phyloP scores from a whole-genome alignment of 1,140 invertebrate genomes.

The Drosophila orena region DNA sequence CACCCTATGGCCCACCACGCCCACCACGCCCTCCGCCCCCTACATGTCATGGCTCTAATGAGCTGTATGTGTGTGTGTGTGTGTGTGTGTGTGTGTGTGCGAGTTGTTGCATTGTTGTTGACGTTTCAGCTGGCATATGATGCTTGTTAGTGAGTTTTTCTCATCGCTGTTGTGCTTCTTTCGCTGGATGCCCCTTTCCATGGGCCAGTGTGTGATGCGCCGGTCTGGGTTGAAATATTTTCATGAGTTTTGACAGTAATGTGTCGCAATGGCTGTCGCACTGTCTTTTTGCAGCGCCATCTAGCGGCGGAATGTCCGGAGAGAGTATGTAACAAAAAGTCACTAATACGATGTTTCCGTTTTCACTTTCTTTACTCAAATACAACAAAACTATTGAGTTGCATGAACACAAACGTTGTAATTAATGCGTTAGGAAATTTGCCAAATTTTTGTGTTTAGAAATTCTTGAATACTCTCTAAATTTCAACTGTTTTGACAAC shows the following conservation, averaged over 20 bases:
- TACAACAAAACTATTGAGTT: neutral
- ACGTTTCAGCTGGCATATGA: conserved; percentile 80
- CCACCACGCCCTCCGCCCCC: neutral
- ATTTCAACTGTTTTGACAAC: no score
- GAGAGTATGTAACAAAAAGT: neutral
- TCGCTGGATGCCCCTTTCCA: conserved; percentile 45
- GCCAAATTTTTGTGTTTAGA: no score
- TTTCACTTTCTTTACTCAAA: neutral
- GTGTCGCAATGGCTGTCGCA: conserved; percentile 82
- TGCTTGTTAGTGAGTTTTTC: conserved; percentile 80
- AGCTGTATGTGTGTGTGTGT: no score
- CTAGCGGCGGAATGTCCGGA: conserved; percentile 17
- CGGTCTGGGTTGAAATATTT: conserved; percentile 75
- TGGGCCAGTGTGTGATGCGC: conserved; percentile 15
- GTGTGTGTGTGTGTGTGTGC: conserved; percentile 14
- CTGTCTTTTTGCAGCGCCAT: conserved; percentile 46
- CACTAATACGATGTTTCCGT: neutral
- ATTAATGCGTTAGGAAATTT: no score
- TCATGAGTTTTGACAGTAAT: conserved; percentile 83
- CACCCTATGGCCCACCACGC: neutral
- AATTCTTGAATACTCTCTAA: no score
- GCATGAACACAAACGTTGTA: no score
- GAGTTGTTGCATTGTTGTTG: conserved; percentile 72
- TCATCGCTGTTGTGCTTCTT: conserved; percentile 28
- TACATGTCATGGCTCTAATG: conserved; percentile 66